Evolutionary conservation across 2,888 invertebrate genomes (phyloP).

Genomic region (Campoletis raptor): DNA sequence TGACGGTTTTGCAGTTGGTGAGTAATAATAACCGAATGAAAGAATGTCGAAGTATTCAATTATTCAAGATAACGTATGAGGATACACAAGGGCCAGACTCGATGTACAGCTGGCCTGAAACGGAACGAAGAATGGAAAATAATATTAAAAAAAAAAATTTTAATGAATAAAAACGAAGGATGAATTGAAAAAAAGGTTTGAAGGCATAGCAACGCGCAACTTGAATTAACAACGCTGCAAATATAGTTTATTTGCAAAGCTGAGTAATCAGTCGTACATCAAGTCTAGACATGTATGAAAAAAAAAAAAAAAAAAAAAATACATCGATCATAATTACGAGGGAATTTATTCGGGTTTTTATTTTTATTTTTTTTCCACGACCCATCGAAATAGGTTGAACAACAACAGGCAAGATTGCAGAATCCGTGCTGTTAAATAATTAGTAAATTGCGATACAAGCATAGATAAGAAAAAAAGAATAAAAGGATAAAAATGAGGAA

Average conservation of each 20-base stretch:
- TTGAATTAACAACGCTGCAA: slow-evolving; percentile 75
- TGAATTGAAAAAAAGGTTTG: slow-evolving; percentile 35
- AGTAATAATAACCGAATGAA: slow-evolving; percentile 43
- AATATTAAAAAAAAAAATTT: background rate
- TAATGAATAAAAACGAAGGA: background rate
- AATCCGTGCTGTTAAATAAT: slow-evolving; percentile 3
- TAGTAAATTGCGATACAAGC: slow-evolving; percentile 2
- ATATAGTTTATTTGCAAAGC: slow-evolving; percentile 78
- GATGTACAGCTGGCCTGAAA: slow-evolving; percentile 56
- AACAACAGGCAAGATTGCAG: background rate
- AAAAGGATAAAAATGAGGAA: slow-evolving; percentile 38
- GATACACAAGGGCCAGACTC: slow-evolving; percentile 49
- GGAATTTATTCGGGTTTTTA: slow-evolving; percentile 49
- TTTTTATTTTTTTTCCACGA: slow-evolving; percentile 23
- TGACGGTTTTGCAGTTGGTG: slow-evolving; percentile 31
- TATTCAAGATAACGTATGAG: slow-evolving; percentile 46
- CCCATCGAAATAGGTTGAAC: background rate
- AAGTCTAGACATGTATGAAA: slow-evolving; percentile 68
- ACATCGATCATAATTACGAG: slow-evolving; percentile 53
- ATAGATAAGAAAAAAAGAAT: slow-evolving; percentile 24
- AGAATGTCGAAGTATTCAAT: slow-evolving; percentile 39
- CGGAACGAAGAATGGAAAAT: background rate
- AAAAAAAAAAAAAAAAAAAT: slow-evolving; percentile 24
- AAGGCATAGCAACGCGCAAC: slow-evolving; percentile 57
- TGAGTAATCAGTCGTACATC: slow-evolving; percentile 76